phyloP scores from a whole-genome alignment of 2,113 vertebrate species.

The Fukomys damarensis region DNA sequence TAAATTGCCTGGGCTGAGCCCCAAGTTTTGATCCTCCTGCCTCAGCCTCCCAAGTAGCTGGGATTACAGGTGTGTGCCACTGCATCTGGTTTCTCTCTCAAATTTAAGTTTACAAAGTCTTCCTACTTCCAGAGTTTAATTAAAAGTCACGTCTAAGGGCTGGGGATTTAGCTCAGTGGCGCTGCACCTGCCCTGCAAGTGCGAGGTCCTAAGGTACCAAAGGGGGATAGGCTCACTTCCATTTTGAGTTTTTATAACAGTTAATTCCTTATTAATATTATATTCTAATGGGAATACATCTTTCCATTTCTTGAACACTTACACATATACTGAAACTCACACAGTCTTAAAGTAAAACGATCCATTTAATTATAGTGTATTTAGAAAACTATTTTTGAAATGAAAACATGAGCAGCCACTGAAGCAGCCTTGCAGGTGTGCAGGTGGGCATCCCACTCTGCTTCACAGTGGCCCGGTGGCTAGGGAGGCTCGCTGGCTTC shows the following conservation, averaged over 20 bases:
- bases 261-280: background rate
- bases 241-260: background rate
- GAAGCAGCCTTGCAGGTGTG: background rate
- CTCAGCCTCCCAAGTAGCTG: background rate
- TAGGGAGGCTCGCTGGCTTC: background rate
- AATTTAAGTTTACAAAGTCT: background rate
- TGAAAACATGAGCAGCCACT: no score
- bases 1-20: background rate
- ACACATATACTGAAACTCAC: no score
- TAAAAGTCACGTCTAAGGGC: background rate
- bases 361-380: background rate
- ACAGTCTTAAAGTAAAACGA: background rate
- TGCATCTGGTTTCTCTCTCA: background rate
- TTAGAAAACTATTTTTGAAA: background rate
- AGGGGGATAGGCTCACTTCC: no score
- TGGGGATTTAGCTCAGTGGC: no score
- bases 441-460: no score
- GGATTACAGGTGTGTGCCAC: background rate
- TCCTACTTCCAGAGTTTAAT: background rate
- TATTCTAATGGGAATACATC: background rate
- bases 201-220: no score
- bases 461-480: fast-evolving
- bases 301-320: fast-evolving
- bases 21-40: background rate
- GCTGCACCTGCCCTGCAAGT: no score